phyloP scores from a whole-genome alignment of 1,140 invertebrate species.

The Nomia melanderi region DNA sequence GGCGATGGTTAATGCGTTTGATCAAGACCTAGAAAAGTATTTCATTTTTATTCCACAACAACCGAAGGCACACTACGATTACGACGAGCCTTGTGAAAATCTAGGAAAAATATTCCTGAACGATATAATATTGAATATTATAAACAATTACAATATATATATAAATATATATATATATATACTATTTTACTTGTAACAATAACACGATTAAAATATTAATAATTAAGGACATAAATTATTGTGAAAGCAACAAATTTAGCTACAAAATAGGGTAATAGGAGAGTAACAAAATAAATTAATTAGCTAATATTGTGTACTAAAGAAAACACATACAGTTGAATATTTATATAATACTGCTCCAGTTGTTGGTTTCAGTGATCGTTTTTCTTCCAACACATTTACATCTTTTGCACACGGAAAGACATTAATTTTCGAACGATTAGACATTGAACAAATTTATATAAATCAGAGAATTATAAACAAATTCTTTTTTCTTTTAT shows the following conservation, averaged over 20 bases:
- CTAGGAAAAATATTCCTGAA: constrained; percentile 68
- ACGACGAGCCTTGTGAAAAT: constrained; percentile 49
- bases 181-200: constrained; percentile 77
- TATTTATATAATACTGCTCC: constrained; percentile 75
- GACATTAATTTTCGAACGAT: neutral
- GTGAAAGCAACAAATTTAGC: constrained; percentile 78
- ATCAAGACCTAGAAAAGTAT: neutral
- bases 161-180: constrained; percentile 70
- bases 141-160: constrained; percentile 73
- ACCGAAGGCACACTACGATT: constrained; percentile 53
- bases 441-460: neutral
- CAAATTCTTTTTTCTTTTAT: constrained; percentile 11
- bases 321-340: constrained; percentile 70
- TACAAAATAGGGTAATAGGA: constrained; percentile 80
- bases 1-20: neutral
- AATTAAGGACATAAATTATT: constrained; percentile 77
- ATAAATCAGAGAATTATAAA: neutral
- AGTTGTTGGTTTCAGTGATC: constrained; percentile 72
- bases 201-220: constrained; percentile 71
- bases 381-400: constrained; percentile 36
- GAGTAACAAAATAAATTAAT: constrained; percentile 78
- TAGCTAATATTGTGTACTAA: constrained; percentile 75
- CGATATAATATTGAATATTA: constrained; percentile 71
- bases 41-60: constrained; percentile 38
- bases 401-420: neutral